These are phyloP conservation scores for Nannospalax galili DNA, from an alignment of 2,113 vertebrate genomes.

Conservation along the genomic window DNA sequence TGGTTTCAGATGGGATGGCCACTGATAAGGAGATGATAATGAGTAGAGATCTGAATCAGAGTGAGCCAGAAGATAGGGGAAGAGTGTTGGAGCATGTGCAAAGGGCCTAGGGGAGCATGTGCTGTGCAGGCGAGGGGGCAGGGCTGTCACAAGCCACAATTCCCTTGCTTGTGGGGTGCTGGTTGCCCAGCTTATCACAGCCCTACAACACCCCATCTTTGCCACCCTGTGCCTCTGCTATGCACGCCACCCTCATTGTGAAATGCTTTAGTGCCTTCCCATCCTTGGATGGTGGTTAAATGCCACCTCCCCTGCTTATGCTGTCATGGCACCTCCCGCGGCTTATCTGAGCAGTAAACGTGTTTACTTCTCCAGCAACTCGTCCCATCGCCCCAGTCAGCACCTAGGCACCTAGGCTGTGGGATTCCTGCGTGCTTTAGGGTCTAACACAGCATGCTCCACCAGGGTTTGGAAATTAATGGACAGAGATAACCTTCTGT, in stretches of 20 bases:
- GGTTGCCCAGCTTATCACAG: neutral
- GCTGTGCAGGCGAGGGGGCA: no score
- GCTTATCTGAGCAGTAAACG: neutral
- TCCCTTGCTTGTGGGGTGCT: neutral
- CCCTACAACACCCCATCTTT: neutral
- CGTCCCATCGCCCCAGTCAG: neutral
- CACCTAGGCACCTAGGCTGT: fast-evolving
- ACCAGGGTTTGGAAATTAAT: neutral
- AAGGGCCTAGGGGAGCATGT: neutral
- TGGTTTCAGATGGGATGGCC: no score
- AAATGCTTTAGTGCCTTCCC: neutral
- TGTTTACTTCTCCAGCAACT: neutral
- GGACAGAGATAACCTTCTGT: neutral
- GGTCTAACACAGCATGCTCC: no score
- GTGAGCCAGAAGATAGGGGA: neutral
- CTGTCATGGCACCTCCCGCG: neutral
- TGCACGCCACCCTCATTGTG: fast-evolving
- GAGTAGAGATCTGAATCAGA: neutral
- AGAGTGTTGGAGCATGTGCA: neutral
- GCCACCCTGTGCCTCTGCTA: neutral
- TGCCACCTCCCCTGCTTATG: neutral
- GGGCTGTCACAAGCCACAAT: neutral
- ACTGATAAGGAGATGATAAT: neutral
- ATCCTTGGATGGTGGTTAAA: neutral
- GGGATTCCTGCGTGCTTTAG: fast-evolving